Evolutionary conservation across 2,888 invertebrate species (phyloP).

Genomic region (Tryphoninae sp.): DNA sequence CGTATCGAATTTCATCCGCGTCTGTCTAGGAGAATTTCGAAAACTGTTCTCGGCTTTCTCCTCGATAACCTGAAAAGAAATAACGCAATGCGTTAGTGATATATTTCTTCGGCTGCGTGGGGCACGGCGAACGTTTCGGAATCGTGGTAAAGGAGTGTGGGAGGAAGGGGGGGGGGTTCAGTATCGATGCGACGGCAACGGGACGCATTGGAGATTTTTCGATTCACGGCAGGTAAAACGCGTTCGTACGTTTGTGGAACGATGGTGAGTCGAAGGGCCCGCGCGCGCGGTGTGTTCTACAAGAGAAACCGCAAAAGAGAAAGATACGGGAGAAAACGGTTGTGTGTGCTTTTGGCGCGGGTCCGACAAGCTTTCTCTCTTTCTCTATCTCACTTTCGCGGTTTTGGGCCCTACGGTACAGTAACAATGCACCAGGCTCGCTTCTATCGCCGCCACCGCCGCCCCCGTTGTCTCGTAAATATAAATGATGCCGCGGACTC

Average conservation of each 20-base stretch:
- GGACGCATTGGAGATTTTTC: conserved; percentile 32
- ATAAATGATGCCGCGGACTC: conserved; percentile 80
- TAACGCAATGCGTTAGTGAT: conserved; percentile 13
- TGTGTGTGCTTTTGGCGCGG: conserved; percentile 33
- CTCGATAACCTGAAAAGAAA: conserved; percentile 29
- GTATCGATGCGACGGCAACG: conserved; percentile 72
- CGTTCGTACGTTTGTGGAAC: conserved; percentile 1
- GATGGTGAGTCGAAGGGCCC: conserved; percentile 17
- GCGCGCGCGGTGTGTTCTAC: conserved; percentile 65
- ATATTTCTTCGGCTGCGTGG: not conserved
- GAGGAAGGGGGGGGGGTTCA: conserved; percentile 60
- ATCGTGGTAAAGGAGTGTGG: conserved; percentile 48
- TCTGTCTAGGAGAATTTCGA: conserved; percentile 7
- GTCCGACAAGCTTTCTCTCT: conserved; percentile 40
- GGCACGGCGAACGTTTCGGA: conserved; percentile 6
- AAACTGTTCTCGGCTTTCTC: not conserved
- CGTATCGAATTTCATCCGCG: not conserved
- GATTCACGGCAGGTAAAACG: conserved; percentile 55
- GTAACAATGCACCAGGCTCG: conserved; percentile 65
- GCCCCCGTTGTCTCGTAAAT: conserved; percentile 78
- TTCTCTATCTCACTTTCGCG: conserved; percentile 2
- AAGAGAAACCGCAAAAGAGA: conserved; percentile 58
- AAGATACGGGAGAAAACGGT: conserved; percentile 35
- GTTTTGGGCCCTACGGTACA: conserved; percentile 56
- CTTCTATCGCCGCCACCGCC: conserved; percentile 47